Base-by-base conservation (phyloP, 2,888 invertebrate genomes). In the Apodemia zela region DNA sequence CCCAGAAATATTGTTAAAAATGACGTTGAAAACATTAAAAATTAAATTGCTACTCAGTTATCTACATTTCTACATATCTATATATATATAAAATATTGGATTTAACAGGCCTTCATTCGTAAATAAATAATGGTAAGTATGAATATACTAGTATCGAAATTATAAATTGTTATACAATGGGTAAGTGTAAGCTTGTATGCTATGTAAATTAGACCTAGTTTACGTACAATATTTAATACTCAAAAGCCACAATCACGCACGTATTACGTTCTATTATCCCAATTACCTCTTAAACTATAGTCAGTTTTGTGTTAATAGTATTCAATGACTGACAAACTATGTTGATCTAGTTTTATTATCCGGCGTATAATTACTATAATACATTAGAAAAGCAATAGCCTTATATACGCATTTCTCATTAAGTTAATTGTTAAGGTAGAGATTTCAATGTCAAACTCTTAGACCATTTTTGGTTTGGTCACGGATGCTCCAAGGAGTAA, bases 401-500 rank as follows among this genome's bases (percentile, higher is more conserved):
- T 62, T 62, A 45, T 58, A 58, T 66, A 60, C 58, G 62, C 62
- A 42, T 67, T 63, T 61, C 63, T 58, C 65, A 65, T 42, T 42
- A 38, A 11, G 38, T 38, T 38, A 66, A 51, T 63, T 62, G 65
- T 68, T 66, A 72, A 59, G 71, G 69, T 38, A 72, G 69, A 64
- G 71, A 71, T 68, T 74, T 74, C 61, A 72, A 68, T 63, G 72
- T 73, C 64, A 69, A 62, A 54, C 68, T 66, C 62, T 61, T 63
- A 60, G 66, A 64, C 59, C 49, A 72, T 60, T 69, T 68, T 69
- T 69, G 67, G 80, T 69, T 69, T 72, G 72, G 92, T 94, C 94
- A 95, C 92, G 96, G 96, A 87, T 97, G 96, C 87, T 97, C 97
- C 85, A 97, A 90, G 70, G 97, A 97, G 82, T 97, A 96, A 81